Evolutionary conservation across 2,888 invertebrate species (phyloP).

Genomic region (Eudemis profundana): DNA sequence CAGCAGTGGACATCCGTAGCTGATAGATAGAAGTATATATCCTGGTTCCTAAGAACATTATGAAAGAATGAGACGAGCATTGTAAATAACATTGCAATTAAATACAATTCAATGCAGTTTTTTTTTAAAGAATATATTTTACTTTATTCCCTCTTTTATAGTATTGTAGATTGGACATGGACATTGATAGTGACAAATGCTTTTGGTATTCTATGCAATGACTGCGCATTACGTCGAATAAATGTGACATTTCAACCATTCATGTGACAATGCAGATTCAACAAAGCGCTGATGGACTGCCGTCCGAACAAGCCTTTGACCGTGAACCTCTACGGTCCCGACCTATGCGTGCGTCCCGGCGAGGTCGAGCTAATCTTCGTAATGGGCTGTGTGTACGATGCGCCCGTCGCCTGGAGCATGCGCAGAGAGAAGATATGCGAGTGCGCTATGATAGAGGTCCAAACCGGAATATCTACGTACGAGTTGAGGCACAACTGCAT

Average conservation of each 20-base stretch:
- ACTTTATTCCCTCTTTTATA: too few species aligned
- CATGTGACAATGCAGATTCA: slow-evolving; percentile 60
- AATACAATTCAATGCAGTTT: too few species aligned
- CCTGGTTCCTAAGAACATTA: too few species aligned
- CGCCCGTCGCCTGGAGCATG: slow-evolving; percentile 69
- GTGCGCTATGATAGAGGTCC: slow-evolving; percentile 74
- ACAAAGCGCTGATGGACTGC: slow-evolving; percentile 69
- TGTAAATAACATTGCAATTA: too few species aligned
- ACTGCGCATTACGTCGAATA: too few species aligned
- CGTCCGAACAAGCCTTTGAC: slow-evolving; percentile 67
- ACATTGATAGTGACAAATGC: too few species aligned
- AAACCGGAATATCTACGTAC: slow-evolving; percentile 72
- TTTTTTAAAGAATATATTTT: too few species aligned
- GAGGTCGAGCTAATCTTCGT: slow-evolving; percentile 71
- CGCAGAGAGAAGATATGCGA: slow-evolving; percentile 77
- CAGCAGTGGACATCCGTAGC: too few species aligned
- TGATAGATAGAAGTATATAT: too few species aligned
- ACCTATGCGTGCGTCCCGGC: slow-evolving; percentile 65
- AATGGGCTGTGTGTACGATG: slow-evolving; percentile 68
- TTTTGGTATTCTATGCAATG: too few species aligned
- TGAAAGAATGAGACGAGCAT: too few species aligned
- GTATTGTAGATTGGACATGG: too few species aligned
- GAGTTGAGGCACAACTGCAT: slow-evolving; percentile 73
- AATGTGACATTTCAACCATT: not conserved
- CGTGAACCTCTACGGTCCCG: slow-evolving; percentile 72